Base-by-base conservation (phyloP, 1,140 invertebrate genomes). In the Temnothorax curvispinosus region DNA sequence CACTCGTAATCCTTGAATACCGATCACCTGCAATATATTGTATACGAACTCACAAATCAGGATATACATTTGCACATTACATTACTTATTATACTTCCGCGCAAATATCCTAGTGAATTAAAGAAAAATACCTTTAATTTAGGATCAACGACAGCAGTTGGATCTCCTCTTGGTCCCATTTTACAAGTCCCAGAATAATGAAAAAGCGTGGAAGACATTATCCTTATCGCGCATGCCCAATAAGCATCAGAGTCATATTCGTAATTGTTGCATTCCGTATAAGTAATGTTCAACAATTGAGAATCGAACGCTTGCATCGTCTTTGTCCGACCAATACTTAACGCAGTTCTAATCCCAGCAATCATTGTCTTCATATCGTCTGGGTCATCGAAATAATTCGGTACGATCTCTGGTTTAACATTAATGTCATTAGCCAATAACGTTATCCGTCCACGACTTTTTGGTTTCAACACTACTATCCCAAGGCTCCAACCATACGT, bases 401-500 rank as follows among this genome's bases (percentile, higher is more conserved):
- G 2, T 2, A 27, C 44, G 21, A 69, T 69, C 13, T 69, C 65
- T 8, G 65, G 65, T 50, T 47, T 27, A 50, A 50, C 65, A 69
- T 69, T 69, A 69, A 69, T 3, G 2, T 69, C 44, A 32, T 69
- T 69, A 8, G 65, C 65, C 21, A 50, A 15, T 47, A 69, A 27
- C 0, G 5, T 69, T 50, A 69, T 50, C 2, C 21, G 41, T 15
- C 65, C 65, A 69, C 21, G 41, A 69, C 65, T 69, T 18, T 69
- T 69, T 69, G 65, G 65, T 69, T 50, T 69, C 3, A 8, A 15
- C 41, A 69, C 15, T 69, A 18, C 1, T 47, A 15, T 1, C 11
- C 0, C 60, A 6, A 7, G 1, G 11, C 0, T 0, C 88, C 97
- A 97, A 0, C 96, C 94, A 54, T 97, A 95, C 47, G 93, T 92